These are phyloP conservation scores for Tetrao urogallus DNA, from an alignment of 2,113 vertebrate genomes.

Conservation along the genomic window DNA sequence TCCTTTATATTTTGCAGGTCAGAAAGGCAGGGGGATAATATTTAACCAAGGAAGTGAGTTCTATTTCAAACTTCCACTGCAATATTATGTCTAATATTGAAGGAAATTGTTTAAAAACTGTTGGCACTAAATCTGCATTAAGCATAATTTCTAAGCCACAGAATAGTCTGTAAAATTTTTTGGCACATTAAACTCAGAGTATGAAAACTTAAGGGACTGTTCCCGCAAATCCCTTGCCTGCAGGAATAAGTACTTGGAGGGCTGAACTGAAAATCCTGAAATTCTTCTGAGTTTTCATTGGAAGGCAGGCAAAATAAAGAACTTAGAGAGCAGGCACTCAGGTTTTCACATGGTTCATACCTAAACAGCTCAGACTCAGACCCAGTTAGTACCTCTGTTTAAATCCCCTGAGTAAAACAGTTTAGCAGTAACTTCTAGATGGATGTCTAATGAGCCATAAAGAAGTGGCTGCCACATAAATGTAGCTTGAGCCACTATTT, in stretches of 20 bases:
- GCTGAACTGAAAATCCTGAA: constrained; percentile 18
- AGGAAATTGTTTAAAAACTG: constrained; percentile 52
- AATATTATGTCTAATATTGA: constrained; percentile 40
- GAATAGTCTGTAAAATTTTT: constrained; percentile 9
- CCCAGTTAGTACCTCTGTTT: not conserved
- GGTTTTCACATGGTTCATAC: not conserved
- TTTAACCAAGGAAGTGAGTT: constrained; percentile 36
- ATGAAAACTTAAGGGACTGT: not conserved
- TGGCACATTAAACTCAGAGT: constrained; percentile 8
- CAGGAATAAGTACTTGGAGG: not conserved
- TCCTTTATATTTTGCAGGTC: constrained; percentile 1
- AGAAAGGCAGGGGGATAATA: constrained; percentile 25
- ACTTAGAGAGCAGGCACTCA: not conserved
- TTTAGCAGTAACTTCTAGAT: not conserved
- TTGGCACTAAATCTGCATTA: not conserved
- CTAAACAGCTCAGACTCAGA: not conserved
- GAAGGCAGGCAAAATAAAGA: not conserved
- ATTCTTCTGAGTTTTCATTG: not conserved
- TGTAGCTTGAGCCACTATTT: not conserved
- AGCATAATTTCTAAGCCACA: constrained; percentile 33
- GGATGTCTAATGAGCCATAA: not conserved
- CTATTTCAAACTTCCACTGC: not conserved
- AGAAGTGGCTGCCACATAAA: not conserved
- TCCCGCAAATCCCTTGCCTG: constrained; percentile 6
- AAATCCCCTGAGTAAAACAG: not conserved